Evolutionary conservation across 2,888 invertebrate species (phyloP).

Genomic region (Orchesella flavescens): DNA sequence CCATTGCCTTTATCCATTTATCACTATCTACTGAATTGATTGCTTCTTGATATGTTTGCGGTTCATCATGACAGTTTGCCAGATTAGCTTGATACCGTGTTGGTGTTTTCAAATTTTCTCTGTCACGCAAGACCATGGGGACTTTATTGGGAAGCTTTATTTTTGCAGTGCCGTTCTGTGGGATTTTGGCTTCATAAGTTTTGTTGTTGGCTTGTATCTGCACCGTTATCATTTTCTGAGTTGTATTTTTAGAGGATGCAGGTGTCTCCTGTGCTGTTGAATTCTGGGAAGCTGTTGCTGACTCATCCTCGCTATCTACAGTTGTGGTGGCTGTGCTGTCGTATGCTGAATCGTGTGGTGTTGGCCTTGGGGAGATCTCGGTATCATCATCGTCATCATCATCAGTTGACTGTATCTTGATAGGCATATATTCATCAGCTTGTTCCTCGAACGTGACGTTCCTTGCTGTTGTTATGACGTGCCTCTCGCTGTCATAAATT

Average conservation of each 20-base stretch:
- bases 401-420: not conserved
- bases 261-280: not conserved
- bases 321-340: too few species aligned
- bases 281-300: not conserved
- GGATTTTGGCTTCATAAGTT: not conserved
- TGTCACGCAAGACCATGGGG: not conserved
- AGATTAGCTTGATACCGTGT: too few species aligned
- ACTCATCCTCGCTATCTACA: not conserved
- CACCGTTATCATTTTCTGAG: not conserved
- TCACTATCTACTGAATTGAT: not conserved
- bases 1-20: constrained; percentile 60
- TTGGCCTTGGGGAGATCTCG: too few species aligned
- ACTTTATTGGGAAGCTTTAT: not conserved
- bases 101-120: not conserved
- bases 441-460: not conserved
- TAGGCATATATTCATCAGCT: too few species aligned
- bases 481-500: too few species aligned
- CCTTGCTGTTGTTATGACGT: too few species aligned
- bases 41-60: constrained; percentile 28
- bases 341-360: too few species aligned
- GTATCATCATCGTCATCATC: not conserved
- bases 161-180: not conserved
- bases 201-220: too few species aligned
- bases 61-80: not conserved
- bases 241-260: not conserved